Conservation (phyloP, 2,797 vertebrate genomes). For the Chromobotia macracanthus region DNA sequence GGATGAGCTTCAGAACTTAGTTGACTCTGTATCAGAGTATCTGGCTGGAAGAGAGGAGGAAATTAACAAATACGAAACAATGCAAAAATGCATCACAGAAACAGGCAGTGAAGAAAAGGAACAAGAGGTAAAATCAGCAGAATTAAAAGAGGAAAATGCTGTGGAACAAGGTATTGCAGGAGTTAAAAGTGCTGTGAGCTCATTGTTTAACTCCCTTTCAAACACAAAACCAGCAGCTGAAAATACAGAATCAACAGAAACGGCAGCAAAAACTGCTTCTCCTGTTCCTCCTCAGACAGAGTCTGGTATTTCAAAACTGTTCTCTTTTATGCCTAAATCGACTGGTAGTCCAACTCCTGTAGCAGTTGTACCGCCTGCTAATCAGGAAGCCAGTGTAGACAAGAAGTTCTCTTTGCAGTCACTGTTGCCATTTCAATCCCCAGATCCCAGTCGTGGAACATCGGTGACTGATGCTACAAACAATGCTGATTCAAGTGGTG, state of each 20-base stretch:
- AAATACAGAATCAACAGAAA: slow-evolving; percentile 66
- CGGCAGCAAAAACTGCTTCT: slow-evolving; percentile 53
- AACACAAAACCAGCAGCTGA: slow-evolving; percentile 80
- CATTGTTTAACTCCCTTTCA: slow-evolving; percentile 79
- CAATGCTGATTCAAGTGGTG: slow-evolving; percentile 28
- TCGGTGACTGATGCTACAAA: slow-evolving; percentile 57
- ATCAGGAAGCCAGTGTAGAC: slow-evolving; percentile 71
- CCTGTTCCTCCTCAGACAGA: slow-evolving; percentile 71
- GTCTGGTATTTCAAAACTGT: slow-evolving; percentile 76
- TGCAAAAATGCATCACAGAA: slow-evolving; percentile 73
- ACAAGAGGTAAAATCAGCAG: slow-evolving; percentile 56
- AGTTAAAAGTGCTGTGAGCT: slow-evolving; percentile 86
- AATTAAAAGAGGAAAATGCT: slow-evolving; percentile 68
- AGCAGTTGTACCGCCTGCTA: slow-evolving; percentile 73
- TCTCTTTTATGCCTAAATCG: slow-evolving; percentile 77
- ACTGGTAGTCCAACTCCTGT: slow-evolving; percentile 68
- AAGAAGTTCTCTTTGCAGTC: slow-evolving; percentile 77
- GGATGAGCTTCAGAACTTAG: slow-evolving; percentile 89
- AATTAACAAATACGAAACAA: slow-evolving; percentile 84
- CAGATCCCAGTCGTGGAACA: slow-evolving; percentile 58
- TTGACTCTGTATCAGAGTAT: slow-evolving; percentile 94
- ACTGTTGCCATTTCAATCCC: slow-evolving; percentile 73
- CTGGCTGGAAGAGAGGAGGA: slow-evolving; percentile 94
- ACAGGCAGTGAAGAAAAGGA: slow-evolving; percentile 50
- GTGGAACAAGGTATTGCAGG: slow-evolving; percentile 74